Conservation (phyloP, 2,888 invertebrate species). For the Pegoplata infirma region DNA sequence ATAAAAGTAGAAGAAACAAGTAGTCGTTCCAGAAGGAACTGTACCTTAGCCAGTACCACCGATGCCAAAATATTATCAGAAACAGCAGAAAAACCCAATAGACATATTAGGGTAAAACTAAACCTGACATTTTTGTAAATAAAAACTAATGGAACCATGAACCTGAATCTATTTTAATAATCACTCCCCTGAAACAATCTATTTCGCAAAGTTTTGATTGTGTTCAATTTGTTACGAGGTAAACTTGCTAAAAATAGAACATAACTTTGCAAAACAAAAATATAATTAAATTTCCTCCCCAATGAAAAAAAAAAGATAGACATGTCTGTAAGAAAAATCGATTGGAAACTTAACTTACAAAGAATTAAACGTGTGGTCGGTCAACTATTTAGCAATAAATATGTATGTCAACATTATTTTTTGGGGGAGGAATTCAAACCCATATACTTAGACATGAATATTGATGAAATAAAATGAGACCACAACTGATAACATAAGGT, state of each 20-base stretch:
- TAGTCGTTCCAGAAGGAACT: too few species aligned
- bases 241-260: neutral
- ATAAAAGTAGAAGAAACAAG: too few species aligned
- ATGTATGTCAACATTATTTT: slow-evolving; percentile 57
- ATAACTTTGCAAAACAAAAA: slow-evolving; percentile 2
- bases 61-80: too few species aligned
- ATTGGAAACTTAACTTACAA: slow-evolving; percentile 21
- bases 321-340: slow-evolving; percentile 45
- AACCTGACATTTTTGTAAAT: too few species aligned
- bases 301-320: slow-evolving; percentile 19
- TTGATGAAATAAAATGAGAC: slow-evolving; percentile 39
- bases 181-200: too few species aligned
- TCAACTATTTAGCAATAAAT: slow-evolving; percentile 45
- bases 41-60: too few species aligned
- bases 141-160: too few species aligned
- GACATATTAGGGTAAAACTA: too few species aligned
- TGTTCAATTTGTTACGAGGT: neutral
- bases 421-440: slow-evolving; percentile 1
- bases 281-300: slow-evolving; percentile 44
- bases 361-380: slow-evolving; percentile 32
- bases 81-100: too few species aligned
- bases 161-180: too few species aligned
- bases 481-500: slow-evolving; percentile 48
- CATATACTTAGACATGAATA: slow-evolving; percentile 24
- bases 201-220: too few species aligned